Conservation (phyloP, 2,888 invertebrate genomes). For the Disparrhopalites patrizii region DNA sequence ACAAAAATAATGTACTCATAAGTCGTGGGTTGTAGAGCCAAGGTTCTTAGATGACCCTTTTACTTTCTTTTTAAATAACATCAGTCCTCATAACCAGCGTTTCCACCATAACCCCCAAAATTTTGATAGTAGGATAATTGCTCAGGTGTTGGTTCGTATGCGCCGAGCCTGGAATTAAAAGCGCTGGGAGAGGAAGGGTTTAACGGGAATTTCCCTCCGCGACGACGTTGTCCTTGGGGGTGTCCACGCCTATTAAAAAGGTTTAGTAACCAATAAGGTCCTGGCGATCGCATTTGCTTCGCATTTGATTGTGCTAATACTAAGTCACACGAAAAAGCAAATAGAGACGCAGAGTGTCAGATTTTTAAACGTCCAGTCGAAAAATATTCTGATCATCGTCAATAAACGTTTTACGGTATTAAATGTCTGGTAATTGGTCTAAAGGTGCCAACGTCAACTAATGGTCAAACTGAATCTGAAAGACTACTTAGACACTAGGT, state of each 20-base stretch:
- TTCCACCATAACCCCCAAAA: slow-evolving; percentile 8
- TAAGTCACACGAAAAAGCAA: background rate
- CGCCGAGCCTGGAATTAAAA: background rate
- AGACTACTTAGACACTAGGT: no score
- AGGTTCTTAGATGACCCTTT: no score
- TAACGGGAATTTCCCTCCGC: background rate
- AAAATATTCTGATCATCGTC: no score
- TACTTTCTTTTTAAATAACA: no score
- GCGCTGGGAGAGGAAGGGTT: background rate
- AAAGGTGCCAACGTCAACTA: no score
- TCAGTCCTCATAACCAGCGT: slow-evolving; percentile 13
- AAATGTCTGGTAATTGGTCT: no score
- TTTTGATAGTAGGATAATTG: background rate
- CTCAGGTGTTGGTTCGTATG: background rate
- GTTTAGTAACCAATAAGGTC: slow-evolving; percentile 7
- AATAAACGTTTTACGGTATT: no score
- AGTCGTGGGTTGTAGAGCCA: no score
- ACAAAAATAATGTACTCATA: no score
- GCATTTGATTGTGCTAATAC: background rate
- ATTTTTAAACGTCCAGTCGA: no score
- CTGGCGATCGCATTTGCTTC: slow-evolving; percentile 1
- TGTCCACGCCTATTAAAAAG: slow-evolving; percentile 3
- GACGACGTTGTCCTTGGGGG: slow-evolving; percentile 1
- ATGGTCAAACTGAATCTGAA: no score
- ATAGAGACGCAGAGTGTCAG: slow-evolving; percentile 5